Conservation (phyloP, 1,140 invertebrate genomes). For the Caenorhabditis latens region DNA sequence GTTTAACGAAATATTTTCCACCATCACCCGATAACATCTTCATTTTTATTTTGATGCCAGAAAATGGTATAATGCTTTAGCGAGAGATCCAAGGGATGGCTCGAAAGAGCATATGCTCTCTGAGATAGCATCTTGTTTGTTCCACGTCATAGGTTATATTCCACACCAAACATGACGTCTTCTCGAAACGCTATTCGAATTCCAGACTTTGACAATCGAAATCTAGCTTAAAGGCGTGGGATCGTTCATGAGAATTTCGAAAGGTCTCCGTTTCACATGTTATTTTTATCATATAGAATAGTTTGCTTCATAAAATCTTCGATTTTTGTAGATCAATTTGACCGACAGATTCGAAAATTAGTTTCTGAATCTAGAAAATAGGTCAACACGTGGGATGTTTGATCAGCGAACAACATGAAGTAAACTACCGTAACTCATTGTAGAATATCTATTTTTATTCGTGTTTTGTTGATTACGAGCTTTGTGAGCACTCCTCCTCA, state of each 20-base stretch:
- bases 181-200: not conserved
- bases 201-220: not conserved
- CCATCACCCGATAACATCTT: not conserved
- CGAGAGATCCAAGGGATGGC: not conserved
- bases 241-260: not conserved
- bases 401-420: too few species aligned
- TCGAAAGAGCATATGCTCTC: not conserved
- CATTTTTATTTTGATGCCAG: not conserved
- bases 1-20: too few species aligned
- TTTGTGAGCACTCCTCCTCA: conserved; percentile 25
- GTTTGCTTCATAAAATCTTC: too few species aligned
- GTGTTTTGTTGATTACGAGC: not conserved
- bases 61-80: not conserved
- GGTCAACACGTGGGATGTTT: too few species aligned
- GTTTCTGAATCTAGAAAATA: too few species aligned
- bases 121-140: not conserved
- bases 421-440: not conserved
- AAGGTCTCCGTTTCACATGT: not conserved
- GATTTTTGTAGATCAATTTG: too few species aligned
- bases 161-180: not conserved
- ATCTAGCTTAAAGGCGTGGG: not conserved
- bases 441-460: not conserved
- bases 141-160: not conserved
- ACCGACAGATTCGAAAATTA: too few species aligned
- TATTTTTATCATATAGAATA: too few species aligned